A percentile compares a stretch with the other conserved stretches of the same genome.
Evolutionary conservation across 2,113 vertebrate genomes (phyloP).

Genomic region (Syrrhaptes paradoxus): DNA sequence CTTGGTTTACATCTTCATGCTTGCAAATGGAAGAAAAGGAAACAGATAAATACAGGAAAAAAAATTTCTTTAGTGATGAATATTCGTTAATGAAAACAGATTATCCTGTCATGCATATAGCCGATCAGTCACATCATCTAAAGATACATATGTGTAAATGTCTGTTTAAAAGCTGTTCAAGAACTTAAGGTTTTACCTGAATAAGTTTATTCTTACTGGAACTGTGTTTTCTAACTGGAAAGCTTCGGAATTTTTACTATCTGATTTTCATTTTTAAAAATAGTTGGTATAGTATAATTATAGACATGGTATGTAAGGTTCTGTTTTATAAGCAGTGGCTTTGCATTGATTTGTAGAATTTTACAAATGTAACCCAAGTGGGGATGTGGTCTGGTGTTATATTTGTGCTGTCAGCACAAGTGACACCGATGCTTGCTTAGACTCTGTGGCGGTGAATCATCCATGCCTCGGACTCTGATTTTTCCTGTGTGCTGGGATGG

Average conservation of each 20-base stretch:
- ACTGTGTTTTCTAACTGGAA: neutral
- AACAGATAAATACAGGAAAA: neutral
- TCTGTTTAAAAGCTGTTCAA: neutral
- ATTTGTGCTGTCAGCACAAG: neutral
- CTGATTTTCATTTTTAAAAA: neutral
- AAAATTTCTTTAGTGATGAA: neutral
- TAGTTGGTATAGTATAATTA: neutral
- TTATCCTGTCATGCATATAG: neutral
- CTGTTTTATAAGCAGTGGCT: neutral
- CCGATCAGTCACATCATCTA: neutral
- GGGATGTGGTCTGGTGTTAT: neutral
- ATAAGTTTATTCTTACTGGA: neutral
- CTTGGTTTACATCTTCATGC: neutral
- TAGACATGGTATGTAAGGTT: neutral
- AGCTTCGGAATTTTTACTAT: neutral
- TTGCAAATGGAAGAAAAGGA: neutral
- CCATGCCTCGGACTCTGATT: neutral
- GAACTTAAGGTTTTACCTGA: neutral
- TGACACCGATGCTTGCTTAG: neutral
- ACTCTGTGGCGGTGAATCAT: rapidly evolving
- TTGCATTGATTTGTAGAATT: neutral
- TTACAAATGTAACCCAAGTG: neutral
- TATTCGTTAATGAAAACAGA: neutral
- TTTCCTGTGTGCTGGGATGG: neutral
- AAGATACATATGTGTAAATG: neutral